These are phyloP conservation scores for Knipowitschia caucasica DNA, from an alignment of 2,797 vertebrate genomes.

Conservation along the genomic window DNA sequence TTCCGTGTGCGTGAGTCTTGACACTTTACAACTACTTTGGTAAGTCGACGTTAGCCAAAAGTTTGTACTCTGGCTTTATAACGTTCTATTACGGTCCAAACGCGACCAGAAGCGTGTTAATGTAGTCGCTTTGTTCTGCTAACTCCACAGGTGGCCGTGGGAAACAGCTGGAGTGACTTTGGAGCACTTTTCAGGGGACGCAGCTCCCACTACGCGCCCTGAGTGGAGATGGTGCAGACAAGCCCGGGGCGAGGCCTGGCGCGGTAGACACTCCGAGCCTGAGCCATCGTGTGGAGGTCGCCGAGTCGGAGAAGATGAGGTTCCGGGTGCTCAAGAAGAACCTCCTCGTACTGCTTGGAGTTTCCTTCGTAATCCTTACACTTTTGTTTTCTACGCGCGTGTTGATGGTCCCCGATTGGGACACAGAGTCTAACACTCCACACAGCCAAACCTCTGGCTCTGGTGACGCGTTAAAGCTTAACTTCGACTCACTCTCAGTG, in stretches of 20 bases:
- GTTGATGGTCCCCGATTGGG: slow-evolving; percentile 18
- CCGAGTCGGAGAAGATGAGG: slow-evolving; percentile 64
- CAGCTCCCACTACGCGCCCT: background rate
- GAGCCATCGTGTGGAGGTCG: background rate
- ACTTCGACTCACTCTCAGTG: slow-evolving; percentile 43
- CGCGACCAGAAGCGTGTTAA: too few species aligned
- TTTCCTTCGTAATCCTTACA: slow-evolving; percentile 46
- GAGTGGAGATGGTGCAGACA: background rate
- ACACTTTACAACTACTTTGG: slow-evolving; percentile 36
- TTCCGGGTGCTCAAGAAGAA: slow-evolving; percentile 67
- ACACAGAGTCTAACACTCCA: rapidly evolving
- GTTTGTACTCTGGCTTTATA: background rate
- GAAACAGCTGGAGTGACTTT: background rate
- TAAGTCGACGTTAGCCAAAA: slow-evolving; percentile 26
- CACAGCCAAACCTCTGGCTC: background rate
- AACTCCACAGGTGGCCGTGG: slow-evolving; percentile 27
- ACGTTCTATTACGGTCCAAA: rapidly evolving
- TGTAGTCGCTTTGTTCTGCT: background rate
- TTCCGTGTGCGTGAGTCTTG: slow-evolving; percentile 64
- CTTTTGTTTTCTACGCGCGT: slow-evolving; percentile 55
- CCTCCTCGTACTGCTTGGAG: slow-evolving; percentile 51
- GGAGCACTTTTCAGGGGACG: slow-evolving; percentile 1
- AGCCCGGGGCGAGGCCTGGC: slow-evolving; percentile 22
- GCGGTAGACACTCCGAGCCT: slow-evolving; percentile 22
- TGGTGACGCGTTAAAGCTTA: slow-evolving; percentile 41